Evolutionary conservation across 2,797 vertebrate genomes (phyloP), one percentile per base, ranked within the genome.

Genomic region (Sorex maritimensis): DNA sequence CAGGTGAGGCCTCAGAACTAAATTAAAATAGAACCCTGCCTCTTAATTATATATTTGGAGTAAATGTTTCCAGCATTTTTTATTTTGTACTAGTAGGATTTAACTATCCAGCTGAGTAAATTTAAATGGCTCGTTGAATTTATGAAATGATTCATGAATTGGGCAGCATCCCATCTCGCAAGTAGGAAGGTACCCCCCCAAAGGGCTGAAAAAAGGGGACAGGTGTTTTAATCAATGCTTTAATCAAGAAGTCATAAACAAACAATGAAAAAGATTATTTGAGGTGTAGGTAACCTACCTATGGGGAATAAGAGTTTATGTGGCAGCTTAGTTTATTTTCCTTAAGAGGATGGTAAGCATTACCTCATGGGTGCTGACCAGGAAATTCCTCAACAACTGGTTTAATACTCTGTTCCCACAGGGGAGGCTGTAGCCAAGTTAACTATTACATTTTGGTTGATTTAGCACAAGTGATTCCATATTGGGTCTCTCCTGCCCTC

Each of bases 11-110:
- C 17, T 44, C 41, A 44, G 17, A 55, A 55, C 12, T 55, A 55
- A 17, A 55, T 55, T 55, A 55, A 55, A 55, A 55, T 55, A 55
- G 52, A 81, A 72, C 13, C n/a, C 38, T 86, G 30, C 30, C 28
- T 90, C 30, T 90, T 4, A 55, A 23, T 77, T 81, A 63, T 34
- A 11, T 12, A 30, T 78, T 85, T 81, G 81, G 88, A 92, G 26
- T 46, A 71, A 80, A 34, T 83, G 83, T 89, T 17, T 6, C 15
- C 15, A 73, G 26, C 17, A 74, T 58, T 84, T 72, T 38, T 87
- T 79, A 26, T 77, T 15, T 52, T 34, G 7, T 52, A 28, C 24
- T 30, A 65, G 21, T 73, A 26, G 34, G 19, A 1, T 38, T 23
- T 41, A 72, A 23, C 19, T 41, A 41, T 23, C 21, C 30, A 15